Evolutionary conservation across 2,888 invertebrate genomes (phyloP), one percentile per base, ranked within the genome.

Genomic region (Folsomia manolachei): DNA sequence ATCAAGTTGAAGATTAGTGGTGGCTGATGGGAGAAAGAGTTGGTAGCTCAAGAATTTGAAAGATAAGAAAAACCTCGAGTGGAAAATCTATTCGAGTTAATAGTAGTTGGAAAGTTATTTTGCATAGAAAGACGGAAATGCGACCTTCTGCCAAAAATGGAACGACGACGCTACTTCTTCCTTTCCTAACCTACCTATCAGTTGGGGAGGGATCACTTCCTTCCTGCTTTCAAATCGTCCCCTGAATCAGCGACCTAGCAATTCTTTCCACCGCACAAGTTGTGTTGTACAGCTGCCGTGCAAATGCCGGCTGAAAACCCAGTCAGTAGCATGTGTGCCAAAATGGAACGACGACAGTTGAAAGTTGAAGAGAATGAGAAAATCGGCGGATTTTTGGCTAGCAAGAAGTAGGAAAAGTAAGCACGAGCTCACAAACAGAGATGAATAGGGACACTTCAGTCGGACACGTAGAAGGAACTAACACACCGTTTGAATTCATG

Each of bases 201-300:
- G n/a, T n/a, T n/a, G n/a, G n/a, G n/a, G n/a, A n/a, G n/a, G n/a
- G 60, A 67, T 67, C 67, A 67, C 21, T 67, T 67, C 67, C 67
- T 67, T 67, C 67, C 67, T 23, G 26, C 26, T n/a, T 18, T 21
- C 56, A 14, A 39, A 39, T 39, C 39, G 39, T 9, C 39, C 14
- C 39, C 14, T 14, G 39, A 39, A 39, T 39, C 39, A 39, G 7
- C 4, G 18, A 7, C 56, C 7, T 21, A n/a, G 21, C 56, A 56
- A 56, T 56, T 56, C 56, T 56, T 56, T 56, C 21, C 56, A 56
- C 56, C 21, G 14, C 39, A 39, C 39, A 39, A 4, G n/a, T 39
- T 14, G 14, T 4, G 39, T 9, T 14, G 14, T 9, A 4, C 39
- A 39, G 39, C 39, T 39, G 4, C 39, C 39, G 4, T 14, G 39